Evolutionary conservation across 2,113 vertebrate species (phyloP).

Genomic region (Callipepla squamata): DNA sequence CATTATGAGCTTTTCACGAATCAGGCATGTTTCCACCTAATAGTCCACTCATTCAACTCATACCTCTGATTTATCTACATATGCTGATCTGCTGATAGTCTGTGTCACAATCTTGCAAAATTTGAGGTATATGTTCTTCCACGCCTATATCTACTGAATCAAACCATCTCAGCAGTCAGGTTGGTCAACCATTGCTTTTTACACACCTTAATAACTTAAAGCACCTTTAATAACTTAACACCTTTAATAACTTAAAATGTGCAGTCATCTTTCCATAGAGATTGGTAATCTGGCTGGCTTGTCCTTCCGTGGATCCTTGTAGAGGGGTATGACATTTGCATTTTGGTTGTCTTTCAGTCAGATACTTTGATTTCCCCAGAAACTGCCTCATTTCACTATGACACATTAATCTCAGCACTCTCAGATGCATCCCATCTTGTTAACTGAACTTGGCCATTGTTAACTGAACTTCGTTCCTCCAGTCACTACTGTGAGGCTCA

Average conservation of each 20-base stretch:
- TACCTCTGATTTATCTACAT: not conserved
- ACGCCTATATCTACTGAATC: not conserved
- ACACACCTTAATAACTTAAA: not conserved
- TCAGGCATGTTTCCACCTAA: not conserved
- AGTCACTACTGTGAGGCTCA: not conserved
- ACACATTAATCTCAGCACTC: not conserved
- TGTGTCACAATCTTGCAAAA: not conserved
- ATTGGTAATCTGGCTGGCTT: not conserved
- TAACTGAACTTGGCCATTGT: too few species aligned
- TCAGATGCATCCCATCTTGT: not conserved
- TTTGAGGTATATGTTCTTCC: not conserved
- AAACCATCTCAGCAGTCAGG: not conserved
- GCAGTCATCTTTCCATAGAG: not conserved
- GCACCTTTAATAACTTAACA: too few species aligned
- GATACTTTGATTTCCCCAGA: not conserved
- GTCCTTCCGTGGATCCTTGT: not conserved
- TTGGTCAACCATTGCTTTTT: not conserved
- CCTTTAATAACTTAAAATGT: not conserved
- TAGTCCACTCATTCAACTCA: not conserved
- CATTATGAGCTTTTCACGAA: not conserved
- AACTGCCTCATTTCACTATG: not conserved
- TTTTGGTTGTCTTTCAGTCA: not conserved
- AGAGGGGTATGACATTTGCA: not conserved
- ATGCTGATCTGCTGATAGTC: not conserved
- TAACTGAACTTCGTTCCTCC: not conserved